Conservation (phyloP, 2,888 invertebrate species). For the Carabus problematicus region DNA sequence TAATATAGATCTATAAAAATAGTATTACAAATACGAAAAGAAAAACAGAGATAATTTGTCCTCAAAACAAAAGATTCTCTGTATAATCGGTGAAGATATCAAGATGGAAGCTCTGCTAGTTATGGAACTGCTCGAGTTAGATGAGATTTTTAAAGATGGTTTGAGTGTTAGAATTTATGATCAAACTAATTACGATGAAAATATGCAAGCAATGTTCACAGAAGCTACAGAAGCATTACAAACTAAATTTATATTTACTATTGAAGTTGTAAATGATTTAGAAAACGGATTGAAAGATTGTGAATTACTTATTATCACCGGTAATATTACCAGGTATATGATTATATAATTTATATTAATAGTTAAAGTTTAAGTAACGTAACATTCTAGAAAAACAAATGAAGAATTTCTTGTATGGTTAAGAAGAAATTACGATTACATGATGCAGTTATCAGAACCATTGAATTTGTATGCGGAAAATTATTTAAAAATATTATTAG, state of each 20-base stretch:
- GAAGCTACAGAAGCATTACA: not conserved
- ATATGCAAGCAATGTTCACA: not conserved
- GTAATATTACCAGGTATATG: conserved; percentile 56
- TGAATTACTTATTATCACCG: conserved; percentile 64
- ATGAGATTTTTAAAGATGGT: conserved; percentile 8
- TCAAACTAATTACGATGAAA: not conserved
- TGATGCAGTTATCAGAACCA: conserved; percentile 60
- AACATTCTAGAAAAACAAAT: conserved; percentile 48
- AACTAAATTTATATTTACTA: not conserved
- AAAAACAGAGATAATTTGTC: not conserved
- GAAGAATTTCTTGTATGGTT: conserved; percentile 50
- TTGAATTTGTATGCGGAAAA: conserved; percentile 63
- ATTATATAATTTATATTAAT: not conserved
- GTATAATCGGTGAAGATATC: conserved; percentile 12
- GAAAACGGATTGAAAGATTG: conserved; percentile 60
- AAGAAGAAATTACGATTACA: conserved; percentile 51
- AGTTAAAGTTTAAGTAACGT: conserved; percentile 20
- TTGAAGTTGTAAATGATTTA: conserved; percentile 58
- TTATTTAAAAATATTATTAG: conserved; percentile 62
- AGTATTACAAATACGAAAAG: conserved; percentile 11
- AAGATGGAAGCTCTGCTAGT: not conserved
- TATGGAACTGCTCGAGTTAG: not conserved
- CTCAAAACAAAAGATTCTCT: not conserved
- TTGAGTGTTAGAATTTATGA: conserved; percentile 7
- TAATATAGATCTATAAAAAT: not conserved